A percentile compares a stretch with the other conserved stretches of the same genome.
Conservation (phyloP, 2,113 vertebrate genomes). For the Arvicanthis niloticus region DNA sequence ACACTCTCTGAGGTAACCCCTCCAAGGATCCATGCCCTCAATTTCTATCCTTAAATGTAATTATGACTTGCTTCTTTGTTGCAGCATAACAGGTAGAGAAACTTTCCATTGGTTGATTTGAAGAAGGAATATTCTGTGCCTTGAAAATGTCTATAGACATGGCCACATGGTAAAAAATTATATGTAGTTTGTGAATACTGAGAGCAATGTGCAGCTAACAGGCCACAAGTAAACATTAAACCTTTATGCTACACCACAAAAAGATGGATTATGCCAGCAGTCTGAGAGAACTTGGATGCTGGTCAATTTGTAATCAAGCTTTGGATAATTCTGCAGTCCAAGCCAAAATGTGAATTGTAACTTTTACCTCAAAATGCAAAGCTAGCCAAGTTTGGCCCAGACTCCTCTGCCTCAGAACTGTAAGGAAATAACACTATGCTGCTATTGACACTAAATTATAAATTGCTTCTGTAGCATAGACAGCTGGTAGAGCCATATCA, state of each 20-base stretch:
- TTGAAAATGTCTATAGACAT: not conserved
- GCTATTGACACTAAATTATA: not conserved
- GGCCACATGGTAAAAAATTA: not conserved
- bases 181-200: not conserved
- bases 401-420: not conserved
- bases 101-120: not conserved
- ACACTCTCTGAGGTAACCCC: not conserved
- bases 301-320: not conserved
- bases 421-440: too few species aligned
- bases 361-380: not conserved
- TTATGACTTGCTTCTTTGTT: not conserved
- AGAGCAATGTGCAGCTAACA: not conserved
- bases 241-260: not conserved
- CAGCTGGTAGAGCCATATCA: not conserved
- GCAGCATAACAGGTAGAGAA: not conserved
- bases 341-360: not conserved
- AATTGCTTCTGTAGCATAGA: not conserved
- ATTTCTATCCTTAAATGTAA: not conserved
- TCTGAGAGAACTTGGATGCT: not conserved
- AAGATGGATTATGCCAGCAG: not conserved
- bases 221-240: not conserved
- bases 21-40: not conserved
- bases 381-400: not conserved
- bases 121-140: not conserved
- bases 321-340: not conserved